phyloP scores from a whole-genome alignment of 2,888 invertebrate species.

The Ashinkailepas kermadecensis region DNA sequence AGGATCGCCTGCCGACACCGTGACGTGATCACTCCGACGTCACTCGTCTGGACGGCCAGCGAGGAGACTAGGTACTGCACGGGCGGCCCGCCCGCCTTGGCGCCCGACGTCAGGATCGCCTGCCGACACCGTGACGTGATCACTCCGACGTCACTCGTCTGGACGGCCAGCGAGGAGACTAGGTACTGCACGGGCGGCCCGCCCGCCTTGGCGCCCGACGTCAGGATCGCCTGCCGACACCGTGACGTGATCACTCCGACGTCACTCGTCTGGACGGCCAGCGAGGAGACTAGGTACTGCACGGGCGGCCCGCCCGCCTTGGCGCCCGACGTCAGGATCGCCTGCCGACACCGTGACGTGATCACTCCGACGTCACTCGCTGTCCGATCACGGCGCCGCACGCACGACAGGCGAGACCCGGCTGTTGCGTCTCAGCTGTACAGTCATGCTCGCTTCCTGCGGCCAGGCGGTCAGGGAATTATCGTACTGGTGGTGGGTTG shows the following conservation, averaged over 20 bases:
- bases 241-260: too few relatives aligned
- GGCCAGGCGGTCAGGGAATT: too few relatives aligned
- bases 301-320: constrained; percentile 25
- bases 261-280: constrained; percentile 26
- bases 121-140: too few relatives aligned
- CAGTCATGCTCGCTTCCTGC: too few relatives aligned
- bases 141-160: too few relatives aligned
- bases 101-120: neutral
- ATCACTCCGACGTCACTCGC: too few relatives aligned
- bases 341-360: too few relatives aligned
- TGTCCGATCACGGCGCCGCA: too few relatives aligned
- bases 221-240: neutral
- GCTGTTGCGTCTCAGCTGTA: too few relatives aligned
- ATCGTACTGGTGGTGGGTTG: too few relatives aligned
- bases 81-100: constrained; percentile 19
- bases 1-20: neutral
- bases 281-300: constrained; percentile 33
- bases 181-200: constrained; percentile 32
- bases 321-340: neutral
- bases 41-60: constrained; percentile 26
- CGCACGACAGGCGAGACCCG: too few relatives aligned
- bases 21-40: too few relatives aligned
- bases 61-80: constrained; percentile 34
- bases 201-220: neutral
- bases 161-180: constrained; percentile 30